Evolutionary conservation across 2,888 invertebrate species (phyloP), one percentile per base, ranked within the genome.

Genomic region (Caenorhabditis doughertyi): DNA sequence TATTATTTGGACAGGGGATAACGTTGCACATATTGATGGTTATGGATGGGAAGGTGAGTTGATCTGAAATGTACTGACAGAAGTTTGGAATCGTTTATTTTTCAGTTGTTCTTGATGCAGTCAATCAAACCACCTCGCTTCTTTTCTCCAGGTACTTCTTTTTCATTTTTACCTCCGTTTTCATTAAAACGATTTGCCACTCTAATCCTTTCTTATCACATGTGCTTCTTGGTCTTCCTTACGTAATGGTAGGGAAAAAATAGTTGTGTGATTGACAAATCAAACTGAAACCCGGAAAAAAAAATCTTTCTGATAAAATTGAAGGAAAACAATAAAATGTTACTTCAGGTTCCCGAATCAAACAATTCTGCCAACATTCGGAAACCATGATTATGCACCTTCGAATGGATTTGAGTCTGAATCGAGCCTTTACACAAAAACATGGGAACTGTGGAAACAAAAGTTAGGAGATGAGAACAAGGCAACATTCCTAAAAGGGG

Each of bases 1-100:
- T 47, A 79, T 91, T 13, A 77, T 91, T 21, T 91, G 90, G 90
- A 91, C 91, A n/a, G 91, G 91, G 4, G 91, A 91, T 68, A 89
- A 89, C 71, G 88, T 89, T 1, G 89, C 91, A 1, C 91, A 91
- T 60, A 85, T 90, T 21, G 87, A 89, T 1, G 82, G 81, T 51
- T 90, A 90, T 79, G 83, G 76, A 39, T 72, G 79, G 79, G 77
- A 89, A 44, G 85, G 90, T 90, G 51, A 73, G 84, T 55, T 29
- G 23, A 18, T 68, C 13, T n/a, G 18, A 58, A 35, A 35, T 7
- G 9, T 16, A 13, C 7, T 4, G 4, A 47, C 18, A 5, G 4
- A n/a, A 47, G 4, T 4, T 47, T 42, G 4, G 44, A 65, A 23
- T 47, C 27, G 0, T 39, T 25, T 74, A 29, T 32, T 21, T 84